Conservation (phyloP, 2,797 vertebrate species). For the Megaceryle alcyon region DNA sequence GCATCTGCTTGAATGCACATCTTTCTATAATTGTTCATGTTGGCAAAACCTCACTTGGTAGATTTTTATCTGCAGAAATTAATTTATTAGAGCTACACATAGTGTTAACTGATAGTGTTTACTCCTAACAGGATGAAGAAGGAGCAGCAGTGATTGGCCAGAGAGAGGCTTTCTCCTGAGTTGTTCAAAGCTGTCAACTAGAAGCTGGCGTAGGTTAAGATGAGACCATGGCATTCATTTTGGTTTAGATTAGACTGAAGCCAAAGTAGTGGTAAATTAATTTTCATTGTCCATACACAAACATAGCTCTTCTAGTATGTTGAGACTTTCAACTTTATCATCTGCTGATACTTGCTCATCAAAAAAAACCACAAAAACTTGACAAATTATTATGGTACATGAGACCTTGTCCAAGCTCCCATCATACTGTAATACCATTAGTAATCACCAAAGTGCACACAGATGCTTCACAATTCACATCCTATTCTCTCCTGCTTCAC, state of each 20-base stretch:
- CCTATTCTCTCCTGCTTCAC: background rate
- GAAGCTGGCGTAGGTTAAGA: background rate
- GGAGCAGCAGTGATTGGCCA: background rate
- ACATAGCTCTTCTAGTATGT: background rate
- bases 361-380: background rate
- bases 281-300: background rate
- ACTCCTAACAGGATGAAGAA: background rate
- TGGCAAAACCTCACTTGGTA: background rate
- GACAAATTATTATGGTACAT: background rate
- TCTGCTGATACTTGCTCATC: background rate
- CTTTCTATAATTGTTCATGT: background rate
- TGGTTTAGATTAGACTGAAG: background rate
- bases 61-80: background rate
- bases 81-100: background rate
- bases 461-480: background rate
- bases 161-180: background rate
- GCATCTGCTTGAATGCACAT: background rate
- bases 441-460: too few relatives aligned
- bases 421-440: accelerated
- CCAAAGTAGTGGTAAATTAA: background rate
- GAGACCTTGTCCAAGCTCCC: background rate
- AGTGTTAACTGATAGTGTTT: background rate
- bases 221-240: background rate
- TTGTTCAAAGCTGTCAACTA: constrained; percentile 3
- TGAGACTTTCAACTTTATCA: background rate